A percentile compares a stretch with the other conserved stretches of the same genome.
Evolutionary conservation across 2,797 vertebrate genomes (phyloP).

Genomic region (Sphenodon punctatus): DNA sequence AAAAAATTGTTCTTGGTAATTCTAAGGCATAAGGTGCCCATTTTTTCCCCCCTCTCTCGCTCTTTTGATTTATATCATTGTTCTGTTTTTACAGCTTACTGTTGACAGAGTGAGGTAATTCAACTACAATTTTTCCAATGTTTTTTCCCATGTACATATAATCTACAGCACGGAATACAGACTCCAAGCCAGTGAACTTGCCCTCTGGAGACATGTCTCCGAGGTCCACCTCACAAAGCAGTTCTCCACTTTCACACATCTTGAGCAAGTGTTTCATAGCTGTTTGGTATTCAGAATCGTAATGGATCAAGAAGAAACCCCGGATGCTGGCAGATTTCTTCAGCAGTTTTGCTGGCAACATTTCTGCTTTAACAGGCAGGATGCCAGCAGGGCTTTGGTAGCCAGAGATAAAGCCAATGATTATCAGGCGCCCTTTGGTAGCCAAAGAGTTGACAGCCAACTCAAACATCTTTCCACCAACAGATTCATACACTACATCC

Average conservation of each 20-base stretch:
- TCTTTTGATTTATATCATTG: slow-evolving; percentile 75
- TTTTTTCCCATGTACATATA: slow-evolving; percentile 93
- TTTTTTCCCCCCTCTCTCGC: too few species aligned
- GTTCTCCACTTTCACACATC: slow-evolving; percentile 80
- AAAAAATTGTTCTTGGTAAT: slow-evolving; percentile 60
- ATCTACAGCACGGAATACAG: slow-evolving; percentile 90
- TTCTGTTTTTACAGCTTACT: slow-evolving; percentile 88
- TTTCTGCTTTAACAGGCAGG: slow-evolving; percentile 74
- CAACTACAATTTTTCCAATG: slow-evolving; percentile 91
- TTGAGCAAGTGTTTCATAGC: slow-evolving; percentile 83
- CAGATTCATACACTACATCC: slow-evolving; percentile 89
- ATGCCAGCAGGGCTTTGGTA: slow-evolving; percentile 87
- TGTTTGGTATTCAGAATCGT: slow-evolving; percentile 79
- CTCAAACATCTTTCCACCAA: slow-evolving; percentile 88
- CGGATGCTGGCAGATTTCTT: slow-evolving; percentile 88
- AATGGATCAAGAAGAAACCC: slow-evolving; percentile 92
- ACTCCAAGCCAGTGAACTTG: slow-evolving; percentile 87
- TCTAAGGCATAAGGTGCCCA: slow-evolving; percentile 58
- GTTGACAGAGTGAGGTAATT: slow-evolving; percentile 81
- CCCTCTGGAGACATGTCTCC: slow-evolving; percentile 82
- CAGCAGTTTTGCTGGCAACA: slow-evolving; percentile 86
- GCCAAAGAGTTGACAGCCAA: slow-evolving; percentile 84
- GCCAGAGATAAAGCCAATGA: slow-evolving; percentile 91
- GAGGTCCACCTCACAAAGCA: slow-evolving; percentile 88
- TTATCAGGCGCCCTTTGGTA: slow-evolving; percentile 82